Conservation (phyloP, 2,888 invertebrate genomes). For the Hybos culiciformis region DNA sequence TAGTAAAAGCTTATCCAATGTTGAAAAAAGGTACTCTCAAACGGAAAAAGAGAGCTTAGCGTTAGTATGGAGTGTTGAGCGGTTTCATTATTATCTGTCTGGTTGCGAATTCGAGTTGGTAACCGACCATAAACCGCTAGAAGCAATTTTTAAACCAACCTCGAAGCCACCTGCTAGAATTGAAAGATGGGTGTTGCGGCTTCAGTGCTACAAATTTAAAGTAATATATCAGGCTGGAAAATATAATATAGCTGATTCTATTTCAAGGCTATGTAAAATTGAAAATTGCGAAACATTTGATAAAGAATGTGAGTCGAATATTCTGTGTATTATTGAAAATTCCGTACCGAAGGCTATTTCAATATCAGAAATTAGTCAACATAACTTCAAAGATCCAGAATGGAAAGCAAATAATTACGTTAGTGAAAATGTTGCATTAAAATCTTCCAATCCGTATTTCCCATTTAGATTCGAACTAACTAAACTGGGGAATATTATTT, state of each 20-base stretch:
- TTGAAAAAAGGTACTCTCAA: conserved; percentile 22
- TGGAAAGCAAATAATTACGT: conserved; percentile 1
- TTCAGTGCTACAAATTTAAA: too few relatives aligned
- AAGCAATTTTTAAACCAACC: conserved; percentile 8
- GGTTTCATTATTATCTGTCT: conserved; percentile 5
- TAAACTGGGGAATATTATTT: conserved; percentile 8
- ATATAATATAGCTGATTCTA: conserved; percentile 8
- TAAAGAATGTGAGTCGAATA: conserved; percentile 5
- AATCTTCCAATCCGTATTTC: not conserved
- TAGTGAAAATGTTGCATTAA: not conserved
- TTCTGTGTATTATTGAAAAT: not conserved
- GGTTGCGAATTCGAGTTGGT: conserved; percentile 13
- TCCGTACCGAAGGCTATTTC: conserved; percentile 2
- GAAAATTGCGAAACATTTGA: conserved; percentile 4
- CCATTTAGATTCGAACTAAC: not conserved
- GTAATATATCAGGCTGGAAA: too few relatives aligned
- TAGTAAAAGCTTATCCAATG: conserved; percentile 24
- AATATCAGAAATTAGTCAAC: not conserved
- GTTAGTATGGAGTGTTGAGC: conserved; percentile 6
- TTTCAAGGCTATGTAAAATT: conserved; percentile 7
- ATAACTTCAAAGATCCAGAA: conserved; percentile 2
- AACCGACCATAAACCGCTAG: conserved; percentile 14
- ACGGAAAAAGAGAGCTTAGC: conserved; percentile 11
- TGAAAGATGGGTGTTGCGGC: conserved; percentile 9
- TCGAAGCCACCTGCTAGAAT: conserved; percentile 9